phyloP scores from a whole-genome alignment of 1,140 invertebrate genomes.

The Diachasmimorpha longicaudata region DNA sequence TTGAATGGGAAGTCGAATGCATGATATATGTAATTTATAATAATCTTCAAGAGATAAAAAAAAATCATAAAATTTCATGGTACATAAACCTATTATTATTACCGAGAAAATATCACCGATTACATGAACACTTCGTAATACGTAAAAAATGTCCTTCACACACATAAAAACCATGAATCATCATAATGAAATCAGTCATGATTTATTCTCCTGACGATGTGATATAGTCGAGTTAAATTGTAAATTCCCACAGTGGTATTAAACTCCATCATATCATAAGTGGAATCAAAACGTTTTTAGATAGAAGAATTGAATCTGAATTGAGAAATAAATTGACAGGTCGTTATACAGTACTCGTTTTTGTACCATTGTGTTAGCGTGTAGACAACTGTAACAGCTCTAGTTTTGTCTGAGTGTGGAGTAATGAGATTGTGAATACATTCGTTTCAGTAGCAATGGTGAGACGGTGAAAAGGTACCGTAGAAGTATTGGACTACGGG shows the following conservation, averaged over 20 bases:
- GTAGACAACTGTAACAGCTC: slow-evolving; percentile 2
- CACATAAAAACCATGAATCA: not conserved
- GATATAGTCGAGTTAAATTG: not conserved
- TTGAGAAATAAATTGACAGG: slow-evolving; percentile 9
- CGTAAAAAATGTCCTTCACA: not conserved
- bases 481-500: not conserved
- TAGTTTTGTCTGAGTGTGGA: slow-evolving; percentile 16
- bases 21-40: too few relatives aligned
- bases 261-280: not conserved
- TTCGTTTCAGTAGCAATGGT: not conserved
- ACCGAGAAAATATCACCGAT: too few relatives aligned
- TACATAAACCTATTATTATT: too few relatives aligned
- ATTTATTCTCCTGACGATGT: not conserved
- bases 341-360: not conserved
- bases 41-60: too few relatives aligned
- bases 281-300: not conserved
- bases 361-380: not conserved
- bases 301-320: not conserved
- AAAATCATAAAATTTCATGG: too few relatives aligned
- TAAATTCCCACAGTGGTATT: not conserved
- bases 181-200: not conserved
- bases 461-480: not conserved
- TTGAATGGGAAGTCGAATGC: too few relatives aligned
- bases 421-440: slow-evolving; percentile 3
- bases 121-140: too few relatives aligned